Evolutionary conservation across 2,888 invertebrate species (phyloP), one percentile per base, ranked within the genome.

Genomic region (Andrena trimmerana): DNA sequence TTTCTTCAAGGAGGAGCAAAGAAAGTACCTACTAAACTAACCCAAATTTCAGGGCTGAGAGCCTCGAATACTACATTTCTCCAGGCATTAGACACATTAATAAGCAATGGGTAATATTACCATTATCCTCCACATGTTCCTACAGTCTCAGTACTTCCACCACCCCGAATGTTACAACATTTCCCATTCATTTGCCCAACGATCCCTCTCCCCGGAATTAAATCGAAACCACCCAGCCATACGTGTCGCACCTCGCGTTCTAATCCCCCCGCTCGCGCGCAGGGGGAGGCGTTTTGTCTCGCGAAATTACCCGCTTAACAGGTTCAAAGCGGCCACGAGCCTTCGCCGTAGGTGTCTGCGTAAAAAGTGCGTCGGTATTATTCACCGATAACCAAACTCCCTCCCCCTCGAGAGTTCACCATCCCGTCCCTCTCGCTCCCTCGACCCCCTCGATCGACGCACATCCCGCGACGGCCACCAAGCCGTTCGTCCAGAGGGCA

Each of bases 311-410:
- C 69, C 59, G 60, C 70, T 80, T 78, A 80, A 80, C 78, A 70
- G 78, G 59, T 70, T 78, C 79, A 66, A 74, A 83, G 72, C 52
- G 33, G 48, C 36, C 75, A 70, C 78, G 81, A 73, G 66, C 63
- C 65, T 54, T 52, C 57, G 27, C 24, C 71, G 71, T 81, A 75
- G 72, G 70, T 81, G 76, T 42, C 63, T 75, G 69, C 67, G 71
- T 74, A 79, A 88, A 81, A 80, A 88, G 60, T 50, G 75, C 68
- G 67, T 67, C 67, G 68, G 73, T 83, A 86, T 88, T 88, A 86
- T 78, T 82, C 70, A 42, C 54, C 77, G 88, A 88, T 88, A 88
- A 81, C 80, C 62, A 52, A 80, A 81, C 78, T 81, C 77, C 52
- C 71, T 70, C 67, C 62, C 73, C 33, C 54, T 29, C 13, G 42